Evolutionary conservation across 1,140 invertebrate species (phyloP), one percentile per base, ranked within the genome.

Genomic region (Gonatopus flavifemur): DNA sequence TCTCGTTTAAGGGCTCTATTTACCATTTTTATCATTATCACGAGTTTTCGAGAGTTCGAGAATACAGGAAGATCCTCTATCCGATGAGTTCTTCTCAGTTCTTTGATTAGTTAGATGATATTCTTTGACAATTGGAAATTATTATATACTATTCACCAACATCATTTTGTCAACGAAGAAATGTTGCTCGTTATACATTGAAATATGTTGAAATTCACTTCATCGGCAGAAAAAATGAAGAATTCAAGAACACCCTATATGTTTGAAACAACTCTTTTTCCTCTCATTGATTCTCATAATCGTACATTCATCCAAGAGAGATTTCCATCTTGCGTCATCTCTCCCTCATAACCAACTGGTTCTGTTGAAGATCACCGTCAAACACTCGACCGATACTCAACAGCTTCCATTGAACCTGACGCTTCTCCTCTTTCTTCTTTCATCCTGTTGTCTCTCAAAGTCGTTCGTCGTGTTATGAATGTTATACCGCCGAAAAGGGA

Each of bases 351-450:
- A 19, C 30, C 10, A 21, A 40, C 42, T 38, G 40, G 9, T 49
- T 62, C 59, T 61, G 58, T 13, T 46, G 31, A 57, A 42, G 55
- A 61, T 62, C 60, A 62, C 31, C 44, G 48, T 46, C 48, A 32
- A 50, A 44, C 55, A 52, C 55, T 61, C 39, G 31, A 47, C 18
- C 15, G 46, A 53, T 41, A 8, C 39, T 53, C 31, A 31, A 53
- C 36, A 31, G 47, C 18, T n/a, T n/a, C n/a, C n/a, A n/a, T n/a
- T n/a, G n/a, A n/a, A n/a, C 24, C 28, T 19, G 30, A 19, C 28
- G 30, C 42, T 39, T 3, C 4, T 10, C 36, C n/a, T 38, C 35
- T 28, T 48, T 22, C 16, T 48, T 31, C 47, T 57, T 18, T 30
- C 19, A 53, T 12, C 22, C 25, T 31, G 31, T 3, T 32, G n/a